Conservation (phyloP, 2,888 invertebrate genomes). For the Heliconius erato region DNA sequence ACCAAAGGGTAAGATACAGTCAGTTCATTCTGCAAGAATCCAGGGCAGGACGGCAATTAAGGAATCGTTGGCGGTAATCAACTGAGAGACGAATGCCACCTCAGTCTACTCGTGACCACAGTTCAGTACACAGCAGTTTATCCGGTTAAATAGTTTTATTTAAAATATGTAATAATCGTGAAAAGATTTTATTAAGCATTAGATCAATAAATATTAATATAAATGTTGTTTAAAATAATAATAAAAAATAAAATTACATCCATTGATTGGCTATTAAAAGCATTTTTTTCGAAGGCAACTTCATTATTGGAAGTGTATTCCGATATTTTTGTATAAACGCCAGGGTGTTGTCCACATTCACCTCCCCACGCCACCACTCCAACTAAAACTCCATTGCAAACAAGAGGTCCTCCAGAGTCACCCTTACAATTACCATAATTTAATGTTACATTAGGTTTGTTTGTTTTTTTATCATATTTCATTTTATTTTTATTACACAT, state of each 20-base stretch:
- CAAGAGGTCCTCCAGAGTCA: conserved; percentile 63
- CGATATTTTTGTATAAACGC: conserved; percentile 58
- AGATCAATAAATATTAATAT: not conserved
- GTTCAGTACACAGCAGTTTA: no score
- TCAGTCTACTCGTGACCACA: no score
- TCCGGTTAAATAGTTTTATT: no score
- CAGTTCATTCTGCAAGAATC: no score
- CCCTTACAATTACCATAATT: conserved; percentile 54
- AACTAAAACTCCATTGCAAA: conserved; percentile 58
- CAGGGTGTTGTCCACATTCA: conserved; percentile 57
- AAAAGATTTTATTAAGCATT: not conserved
- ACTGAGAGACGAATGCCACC: no score
- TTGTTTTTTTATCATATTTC: not conserved
- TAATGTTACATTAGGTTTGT: not conserved
- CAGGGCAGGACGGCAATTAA: no score
- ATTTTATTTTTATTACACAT: not conserved
- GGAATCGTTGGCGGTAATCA: no score
- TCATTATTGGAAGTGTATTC: conserved; percentile 54
- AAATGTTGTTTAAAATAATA: not conserved
- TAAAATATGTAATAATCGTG: no score
- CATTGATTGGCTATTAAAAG: conserved; percentile 8
- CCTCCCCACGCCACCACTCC: conserved; percentile 61
- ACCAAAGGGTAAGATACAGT: no score
- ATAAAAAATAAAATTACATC: conserved; percentile 3
- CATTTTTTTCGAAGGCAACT: conserved; percentile 44